Evolutionary conservation across 2,888 invertebrate genomes (phyloP), one percentile per base, ranked within the genome.

Genomic region (Scaptomyza polygonia): DNA sequence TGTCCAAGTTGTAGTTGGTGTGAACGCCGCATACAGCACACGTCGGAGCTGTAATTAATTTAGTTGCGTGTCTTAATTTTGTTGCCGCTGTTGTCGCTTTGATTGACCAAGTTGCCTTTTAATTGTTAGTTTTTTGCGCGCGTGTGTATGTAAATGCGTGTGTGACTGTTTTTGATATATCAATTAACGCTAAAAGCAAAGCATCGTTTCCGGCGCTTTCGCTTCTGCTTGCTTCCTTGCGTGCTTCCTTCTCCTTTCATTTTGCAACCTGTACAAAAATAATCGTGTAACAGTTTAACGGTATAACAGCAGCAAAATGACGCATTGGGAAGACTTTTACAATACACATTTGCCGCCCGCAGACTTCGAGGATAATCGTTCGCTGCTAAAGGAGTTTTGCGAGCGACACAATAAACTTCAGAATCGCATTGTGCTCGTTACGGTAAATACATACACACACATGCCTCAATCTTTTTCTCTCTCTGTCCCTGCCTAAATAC

Each of bases 281-380:
- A 25, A 21, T 34, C 34, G 34, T 36, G 14, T n/a, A 34, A 34
- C 34, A 34, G n/a, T 34, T 14, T 14, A 34, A 14, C 36, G 14
- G 14, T 2, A 47, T 7, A 55, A 56, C 48, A 59, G 48, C 59
- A 71, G 36, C 49, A 45, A 63, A 51, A 90, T 90, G 90, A 88
- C 93, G 72, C 94, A 95, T 69, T 97, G 97, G 96, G 96, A 97
- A 92, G 95, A 96, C 87, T 97, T 97, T 92, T 97, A 96, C 90
- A 94, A 95, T 7, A 94, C 94, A 65, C 96, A 96, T 91, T 93
- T 96, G 72, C 95, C 95, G 27, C 97, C 97, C 14, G 93, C 93
- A 6, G 95, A 96, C 92, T 96, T 96, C 86, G 94, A 95, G 88
- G 94, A 95, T 88, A 95, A 94, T 90, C 93, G 96, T 77, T 93